Conservation (phyloP, 2,113 vertebrate species). For the Mormoops blainvillei region DNA sequence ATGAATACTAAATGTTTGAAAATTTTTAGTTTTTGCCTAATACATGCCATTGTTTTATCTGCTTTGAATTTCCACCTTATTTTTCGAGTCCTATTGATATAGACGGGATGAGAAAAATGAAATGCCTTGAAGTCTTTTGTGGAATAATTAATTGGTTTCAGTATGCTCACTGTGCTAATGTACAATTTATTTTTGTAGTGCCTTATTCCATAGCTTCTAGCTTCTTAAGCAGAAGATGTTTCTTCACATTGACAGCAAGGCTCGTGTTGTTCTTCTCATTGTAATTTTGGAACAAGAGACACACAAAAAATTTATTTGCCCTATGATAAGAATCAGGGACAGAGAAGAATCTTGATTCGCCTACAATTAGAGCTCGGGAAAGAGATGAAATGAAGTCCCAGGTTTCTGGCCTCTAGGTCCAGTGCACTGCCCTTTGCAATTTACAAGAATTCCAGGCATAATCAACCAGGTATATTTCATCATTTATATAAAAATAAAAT, state of each 20-base stretch:
- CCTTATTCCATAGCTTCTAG: background rate
- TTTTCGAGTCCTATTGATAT: background rate
- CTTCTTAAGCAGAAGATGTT: background rate
- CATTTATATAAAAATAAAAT: background rate
- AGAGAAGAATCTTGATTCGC: background rate
- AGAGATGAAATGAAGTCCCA: background rate
- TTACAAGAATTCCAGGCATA: background rate
- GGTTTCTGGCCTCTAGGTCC: background rate
- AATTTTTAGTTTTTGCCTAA: background rate
- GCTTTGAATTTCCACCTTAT: background rate
- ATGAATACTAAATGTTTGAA: background rate
- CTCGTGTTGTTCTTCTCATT: background rate
- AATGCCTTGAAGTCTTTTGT: background rate
- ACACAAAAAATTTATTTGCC: background rate
- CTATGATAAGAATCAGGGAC: background rate
- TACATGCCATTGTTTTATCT: background rate
- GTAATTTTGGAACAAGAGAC: background rate
- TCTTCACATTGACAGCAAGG: background rate
- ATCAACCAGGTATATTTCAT: background rate
- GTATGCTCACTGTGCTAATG: background rate
- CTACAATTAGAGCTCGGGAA: background rate
- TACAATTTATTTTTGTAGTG: background rate
- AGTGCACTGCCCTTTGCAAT: background rate
- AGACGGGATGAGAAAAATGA: background rate
- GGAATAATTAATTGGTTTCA: background rate